Percentiles rank a stretch among this genome's conserved stretches.
phyloP scores from a whole-genome alignment of 2,797 vertebrate genomes.

The Chaetodon trifasciatus region DNA sequence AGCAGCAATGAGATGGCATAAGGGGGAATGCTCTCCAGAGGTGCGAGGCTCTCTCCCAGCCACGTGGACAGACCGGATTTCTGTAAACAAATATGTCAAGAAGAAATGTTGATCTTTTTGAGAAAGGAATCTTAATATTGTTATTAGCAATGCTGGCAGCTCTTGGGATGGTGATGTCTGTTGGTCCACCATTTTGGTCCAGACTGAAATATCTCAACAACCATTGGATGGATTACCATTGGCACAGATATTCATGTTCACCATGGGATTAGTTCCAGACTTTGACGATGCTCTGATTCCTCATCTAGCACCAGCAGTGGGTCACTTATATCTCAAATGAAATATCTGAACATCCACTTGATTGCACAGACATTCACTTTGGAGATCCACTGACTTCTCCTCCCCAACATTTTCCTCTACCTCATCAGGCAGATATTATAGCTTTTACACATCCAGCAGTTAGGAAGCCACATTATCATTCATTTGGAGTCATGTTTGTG shows the following conservation, averaged over 20 bases:
- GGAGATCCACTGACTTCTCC: no score
- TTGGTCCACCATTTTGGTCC: not conserved
- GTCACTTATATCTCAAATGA: not conserved
- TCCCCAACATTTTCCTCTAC: no score
- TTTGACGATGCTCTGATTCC: not conserved
- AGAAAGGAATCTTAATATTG: not conserved
- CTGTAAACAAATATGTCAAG: constrained; percentile 71
- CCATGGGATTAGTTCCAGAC: not conserved
- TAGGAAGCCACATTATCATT: no score
- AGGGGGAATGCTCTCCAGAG: constrained; percentile 86
- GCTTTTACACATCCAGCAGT: no score
- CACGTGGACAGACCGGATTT: constrained; percentile 88
- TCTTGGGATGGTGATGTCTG: no score
- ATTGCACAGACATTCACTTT: no score
- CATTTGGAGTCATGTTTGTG: no score
- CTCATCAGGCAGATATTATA: no score
- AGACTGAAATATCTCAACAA: not conserved
- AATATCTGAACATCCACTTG: not conserved
- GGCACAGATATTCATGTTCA: no score
- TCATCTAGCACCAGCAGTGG: not conserved
- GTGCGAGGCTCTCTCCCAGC: constrained; percentile 88
- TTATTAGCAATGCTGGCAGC: no score
- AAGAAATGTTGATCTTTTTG: not conserved
- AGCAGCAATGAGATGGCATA: constrained; percentile 87
- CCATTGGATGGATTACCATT: not conserved